Percentiles rank a stretch among this genome's conserved stretches.
Evolutionary conservation across 1,140 invertebrate species (phyloP).

Genomic region (Campodea augens): DNA sequence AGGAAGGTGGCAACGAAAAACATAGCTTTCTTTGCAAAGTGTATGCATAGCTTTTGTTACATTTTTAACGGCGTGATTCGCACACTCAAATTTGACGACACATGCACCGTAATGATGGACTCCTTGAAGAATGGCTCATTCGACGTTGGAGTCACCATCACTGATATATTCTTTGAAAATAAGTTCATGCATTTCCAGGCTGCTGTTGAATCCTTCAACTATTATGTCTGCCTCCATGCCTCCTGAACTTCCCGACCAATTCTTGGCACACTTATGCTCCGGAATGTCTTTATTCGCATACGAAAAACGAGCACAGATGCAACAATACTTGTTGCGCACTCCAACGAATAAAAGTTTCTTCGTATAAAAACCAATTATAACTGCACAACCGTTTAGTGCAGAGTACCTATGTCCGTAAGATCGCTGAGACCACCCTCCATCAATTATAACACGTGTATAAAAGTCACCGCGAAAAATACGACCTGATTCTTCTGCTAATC

Average conservation of each 20-base stretch:
- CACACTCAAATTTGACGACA: not conserved
- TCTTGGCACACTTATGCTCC: slow-evolving; percentile 9
- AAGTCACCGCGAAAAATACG: slow-evolving; percentile 10
- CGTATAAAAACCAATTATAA: slow-evolving; percentile 14
- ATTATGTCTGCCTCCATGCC: too few species aligned
- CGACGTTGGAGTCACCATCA: not conserved
- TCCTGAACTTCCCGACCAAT: slow-evolving; percentile 13
- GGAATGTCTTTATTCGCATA: not conserved
- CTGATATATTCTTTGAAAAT: not conserved
- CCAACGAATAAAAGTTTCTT: too few species aligned
- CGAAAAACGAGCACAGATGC: slow-evolving; percentile 9
- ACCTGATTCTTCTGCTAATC: too few species aligned
- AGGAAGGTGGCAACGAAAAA: not conserved
- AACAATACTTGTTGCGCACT: too few species aligned
- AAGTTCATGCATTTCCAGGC: not conserved
- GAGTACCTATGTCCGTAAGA: not conserved
- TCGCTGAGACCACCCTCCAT: not conserved
- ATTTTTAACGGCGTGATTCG: not conserved
- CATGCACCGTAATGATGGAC: not conserved
- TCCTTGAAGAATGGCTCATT: not conserved
- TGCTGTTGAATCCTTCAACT: too few species aligned
- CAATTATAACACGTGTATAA: not conserved
- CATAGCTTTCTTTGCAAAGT: not conserved
- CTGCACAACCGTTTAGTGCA: not conserved
- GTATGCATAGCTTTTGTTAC: not conserved